Base-by-base conservation (phyloP, 2,888 invertebrate species). In the Malthinus seriepunctatus region DNA sequence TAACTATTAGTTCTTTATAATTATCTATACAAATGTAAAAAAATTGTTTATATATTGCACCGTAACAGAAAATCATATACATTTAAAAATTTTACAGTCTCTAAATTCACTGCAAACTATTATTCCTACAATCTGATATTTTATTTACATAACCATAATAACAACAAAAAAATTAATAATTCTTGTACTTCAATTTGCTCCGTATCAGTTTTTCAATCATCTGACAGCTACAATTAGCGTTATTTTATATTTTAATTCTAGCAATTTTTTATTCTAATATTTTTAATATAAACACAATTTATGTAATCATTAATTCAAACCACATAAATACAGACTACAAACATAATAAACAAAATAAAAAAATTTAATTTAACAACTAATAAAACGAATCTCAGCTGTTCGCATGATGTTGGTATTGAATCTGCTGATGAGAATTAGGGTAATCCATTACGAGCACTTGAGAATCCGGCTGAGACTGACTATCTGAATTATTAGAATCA, bases 371-470 rank as follows among this genome's bases (percentile, higher is more conserved):
- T 44, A 11, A 23, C 38, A 47, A 49, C 56, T 60, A 60, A 52
- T 48, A 60, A 60, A 56, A 60, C 37, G 56, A 56, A 49, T 76
- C 76, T 77, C 77, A 77, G 76, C 77, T 77, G 59, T 73, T 74
- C 63, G 70, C 61, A 38, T 76, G 77, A 64, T 76, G 76, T 51
- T 75, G 76, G 65, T 77, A 77, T 64, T 77, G 77, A 56, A 74
- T 73, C 67, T 76, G 75, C 66, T 72, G 73, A 60, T 75, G 75
- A 39, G 73, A 67, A 64, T 75, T 76, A 12, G 72, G 68, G 63
- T 76, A 78, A 51, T 78, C 78, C 73, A 78, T 75, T 55, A 73
- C 72, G 61, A 74, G 73, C 7, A 68, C 56, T 50, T 73, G 73
- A 8, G 68, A 65, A 47, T 76, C 76, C 63, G 76, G 63, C 45